Evolutionary conservation across 35 echinoderm and acorn worm species (phyloP), one percentile per base, ranked within the genome.

Genomic region (Lytechinus variegatus): DNA sequence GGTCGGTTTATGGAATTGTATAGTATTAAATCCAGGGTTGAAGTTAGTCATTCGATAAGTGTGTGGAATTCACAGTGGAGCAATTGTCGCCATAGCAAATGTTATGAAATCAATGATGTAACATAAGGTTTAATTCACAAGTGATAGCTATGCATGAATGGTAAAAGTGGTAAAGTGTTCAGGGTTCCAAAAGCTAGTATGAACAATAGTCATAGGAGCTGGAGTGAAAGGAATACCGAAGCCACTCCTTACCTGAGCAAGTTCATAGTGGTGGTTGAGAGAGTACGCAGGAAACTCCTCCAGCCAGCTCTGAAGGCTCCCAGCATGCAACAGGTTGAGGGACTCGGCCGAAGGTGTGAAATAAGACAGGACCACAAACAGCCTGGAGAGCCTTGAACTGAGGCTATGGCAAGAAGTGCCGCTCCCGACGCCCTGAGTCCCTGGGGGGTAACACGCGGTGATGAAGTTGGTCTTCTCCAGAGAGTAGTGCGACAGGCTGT

Each of bases 231-330:
- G 33, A 44, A 44, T 44, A 44, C 33, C 33, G 2, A 44, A 44
- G 33, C 3, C 66, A 24, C 7, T 79, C 21, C 66, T 16, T 27
- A 99, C 98, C 96, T 97, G 96, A 12, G 98, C 92, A 19, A 99
- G 89, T 95, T 99, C 95, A 89, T 96, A 79, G 55, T 97, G 98
- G 53, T 96, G 97, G 87, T 93, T 94, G 8, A 99, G 93, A 9
- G 98, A 99, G 56, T 99, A 99, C 1, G 98, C 97, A 6, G 98
- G 98, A 86, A 99, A 99, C 57, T 99, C 98, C 89, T 99, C 98
- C 61, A 99, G 72, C 98, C 98, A 99, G 13, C 95, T 95, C 44
- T 96, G 97, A 29, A 99, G 87, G 13, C 95, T 97, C 28, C 92
- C 27, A 4, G 96, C 52, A 55, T 99, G 96, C 89, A 99, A 27